A percentile compares a stretch with the other conserved stretches of the same genome.
These are phyloP conservation scores for Eueides isabella DNA, from an alignment of 1,140 invertebrate species.

Conservation along the genomic window DNA sequence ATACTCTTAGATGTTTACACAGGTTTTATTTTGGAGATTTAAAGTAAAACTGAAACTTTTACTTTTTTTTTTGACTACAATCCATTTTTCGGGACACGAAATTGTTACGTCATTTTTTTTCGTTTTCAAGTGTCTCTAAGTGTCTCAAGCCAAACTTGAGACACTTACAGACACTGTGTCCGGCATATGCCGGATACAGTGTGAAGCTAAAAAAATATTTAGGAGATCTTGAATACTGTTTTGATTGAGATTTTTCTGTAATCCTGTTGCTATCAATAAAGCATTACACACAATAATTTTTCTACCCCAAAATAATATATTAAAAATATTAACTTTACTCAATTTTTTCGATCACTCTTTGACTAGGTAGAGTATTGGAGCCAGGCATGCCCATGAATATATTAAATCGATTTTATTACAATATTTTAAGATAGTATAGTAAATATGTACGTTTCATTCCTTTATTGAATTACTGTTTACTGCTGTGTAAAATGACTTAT, in stretches of 20 bases:
- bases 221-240: too few relatives aligned
- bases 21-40: not conserved
- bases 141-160: too few relatives aligned
- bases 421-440: not conserved
- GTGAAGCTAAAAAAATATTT: too few relatives aligned
- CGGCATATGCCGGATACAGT: too few relatives aligned
- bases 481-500: not conserved
- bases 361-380: not conserved
- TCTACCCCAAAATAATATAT: not conserved
- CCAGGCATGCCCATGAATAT: not conserved
- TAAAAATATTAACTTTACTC: not conserved
- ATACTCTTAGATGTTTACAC: not conserved
- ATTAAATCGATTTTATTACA: not conserved
- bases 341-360: not conserved
- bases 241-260: too few relatives aligned
- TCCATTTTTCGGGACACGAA: not conserved
- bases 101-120: not conserved
- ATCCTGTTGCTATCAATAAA: too few relatives aligned
- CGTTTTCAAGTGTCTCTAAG: too few relatives aligned
- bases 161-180: too few relatives aligned
- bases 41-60: not conserved
- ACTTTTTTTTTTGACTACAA: not conserved
- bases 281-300: too few relatives aligned
- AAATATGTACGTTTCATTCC: not conserved
- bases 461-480: not conserved